Evolutionary conservation across 2,797 vertebrate species (phyloP).

Genomic region (Cottoperca gobio): DNA sequence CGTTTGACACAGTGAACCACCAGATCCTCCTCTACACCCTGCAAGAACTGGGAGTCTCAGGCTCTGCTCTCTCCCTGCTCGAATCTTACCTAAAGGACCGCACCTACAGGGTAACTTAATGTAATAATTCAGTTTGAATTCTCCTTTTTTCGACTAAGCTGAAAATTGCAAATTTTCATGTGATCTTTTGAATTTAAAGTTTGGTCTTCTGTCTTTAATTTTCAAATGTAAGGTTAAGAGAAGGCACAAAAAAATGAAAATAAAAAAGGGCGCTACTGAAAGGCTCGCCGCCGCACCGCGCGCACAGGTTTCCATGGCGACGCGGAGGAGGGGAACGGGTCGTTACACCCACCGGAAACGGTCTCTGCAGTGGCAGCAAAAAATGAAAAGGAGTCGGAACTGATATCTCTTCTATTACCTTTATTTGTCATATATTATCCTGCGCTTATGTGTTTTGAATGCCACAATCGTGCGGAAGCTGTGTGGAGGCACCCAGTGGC

Average conservation of each 20-base stretch:
- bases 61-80: too few relatives aligned
- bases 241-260: neutral
- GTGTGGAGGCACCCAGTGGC: slow-evolving; percentile 14
- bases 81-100: too few relatives aligned
- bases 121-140: too few relatives aligned
- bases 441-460: neutral
- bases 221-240: neutral
- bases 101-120: too few relatives aligned
- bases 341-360: slow-evolving; percentile 69
- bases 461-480: neutral
- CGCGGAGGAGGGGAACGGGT: slow-evolving; percentile 25
- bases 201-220: neutral
- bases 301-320: slow-evolving; percentile 70
- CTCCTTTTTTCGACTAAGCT: neutral
- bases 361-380: slow-evolving; percentile 68
- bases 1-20: too few relatives aligned
- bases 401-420: slow-evolving; percentile 10
- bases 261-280: neutral
- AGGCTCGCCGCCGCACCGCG: neutral
- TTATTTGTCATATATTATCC: neutral
- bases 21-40: too few relatives aligned
- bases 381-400: slow-evolving; percentile 30
- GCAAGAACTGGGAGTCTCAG: too few relatives aligned
- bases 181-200: neutral
- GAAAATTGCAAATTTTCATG: neutral